Evolutionary conservation across 1,140 invertebrate genomes (phyloP).

Genomic region (Aphelenchoides avenae): DNA sequence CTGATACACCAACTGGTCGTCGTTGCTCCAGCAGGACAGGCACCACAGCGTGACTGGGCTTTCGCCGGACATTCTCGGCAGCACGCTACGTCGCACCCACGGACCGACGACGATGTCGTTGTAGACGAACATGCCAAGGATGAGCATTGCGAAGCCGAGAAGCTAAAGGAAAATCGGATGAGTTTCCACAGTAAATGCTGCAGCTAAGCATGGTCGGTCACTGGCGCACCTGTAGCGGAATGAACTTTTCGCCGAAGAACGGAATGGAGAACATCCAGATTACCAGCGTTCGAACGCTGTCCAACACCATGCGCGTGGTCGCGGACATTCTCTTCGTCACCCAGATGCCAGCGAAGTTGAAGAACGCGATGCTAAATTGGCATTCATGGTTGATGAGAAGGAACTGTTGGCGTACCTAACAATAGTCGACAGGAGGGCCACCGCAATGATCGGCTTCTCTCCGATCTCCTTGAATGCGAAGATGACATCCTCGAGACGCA

Average conservation of each 20-base stretch:
- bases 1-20: conserved; percentile 27
- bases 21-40: conserved; percentile 38
- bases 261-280: conserved; percentile 78
- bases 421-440: conserved; percentile 42
- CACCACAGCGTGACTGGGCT: conserved; percentile 36
- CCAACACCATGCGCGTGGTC: conserved; percentile 63
- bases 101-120: conserved; percentile 44
- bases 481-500: conserved; percentile 42
- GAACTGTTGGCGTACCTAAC: conserved; percentile 56
- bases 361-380: conserved; percentile 78
- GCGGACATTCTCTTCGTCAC: conserved; percentile 78
- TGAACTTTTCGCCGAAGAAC: conserved; percentile 74
- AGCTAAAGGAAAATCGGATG: conserved; percentile 24
- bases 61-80: conserved; percentile 22
- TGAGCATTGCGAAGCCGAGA: conserved; percentile 40
- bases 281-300: conserved; percentile 79
- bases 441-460: conserved; percentile 23
- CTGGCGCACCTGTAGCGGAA: conserved; percentile 63
- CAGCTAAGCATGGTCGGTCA: not conserved
- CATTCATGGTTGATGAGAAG: not conserved
- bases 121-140: conserved; percentile 47
- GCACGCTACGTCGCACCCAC: conserved; percentile 27
- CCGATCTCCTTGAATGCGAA: conserved; percentile 42
- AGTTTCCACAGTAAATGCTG: not conserved
- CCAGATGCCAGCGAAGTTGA: conserved; percentile 89